Evolutionary conservation across 2,113 vertebrate genomes (phyloP).

Genomic region (Anhinga anhinga): DNA sequence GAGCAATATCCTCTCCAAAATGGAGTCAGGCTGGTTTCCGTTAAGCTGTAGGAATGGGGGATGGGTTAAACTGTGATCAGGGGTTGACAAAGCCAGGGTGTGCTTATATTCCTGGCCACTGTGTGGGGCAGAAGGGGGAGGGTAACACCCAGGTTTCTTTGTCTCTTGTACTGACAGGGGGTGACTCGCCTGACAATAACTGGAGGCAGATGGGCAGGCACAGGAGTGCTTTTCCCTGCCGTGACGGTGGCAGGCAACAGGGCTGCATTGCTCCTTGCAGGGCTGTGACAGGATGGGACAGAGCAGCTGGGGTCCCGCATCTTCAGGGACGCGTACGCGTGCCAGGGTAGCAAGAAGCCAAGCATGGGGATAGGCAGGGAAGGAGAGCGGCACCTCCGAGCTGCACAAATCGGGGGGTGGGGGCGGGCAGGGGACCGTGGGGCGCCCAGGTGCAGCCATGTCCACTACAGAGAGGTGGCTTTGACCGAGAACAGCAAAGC

Average conservation of each 20-base stretch:
- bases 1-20: background rate
- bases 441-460: accelerated
- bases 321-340: accelerated
- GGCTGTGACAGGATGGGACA: background rate
- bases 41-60: background rate
- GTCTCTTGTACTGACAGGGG: background rate
- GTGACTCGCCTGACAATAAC: background rate
- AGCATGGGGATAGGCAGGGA: accelerated
- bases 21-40: accelerated
- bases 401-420: background rate
- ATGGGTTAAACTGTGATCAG: too few relatives aligned
- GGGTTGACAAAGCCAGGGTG: background rate
- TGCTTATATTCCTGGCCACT: background rate
- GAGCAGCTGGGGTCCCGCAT: background rate
- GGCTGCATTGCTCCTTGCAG: accelerated
- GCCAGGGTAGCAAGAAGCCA: accelerated
- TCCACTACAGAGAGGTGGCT: background rate
- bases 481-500: background rate
- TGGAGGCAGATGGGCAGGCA: accelerated
- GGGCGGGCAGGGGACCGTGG: accelerated
- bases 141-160: background rate
- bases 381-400: accelerated
- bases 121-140: too few relatives aligned
- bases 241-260: accelerated
- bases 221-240: background rate